Evolutionary conservation across 2,113 vertebrate genomes (phyloP), one percentile per base, ranked within the genome.

Genomic region (Elanus axillaris): DNA sequence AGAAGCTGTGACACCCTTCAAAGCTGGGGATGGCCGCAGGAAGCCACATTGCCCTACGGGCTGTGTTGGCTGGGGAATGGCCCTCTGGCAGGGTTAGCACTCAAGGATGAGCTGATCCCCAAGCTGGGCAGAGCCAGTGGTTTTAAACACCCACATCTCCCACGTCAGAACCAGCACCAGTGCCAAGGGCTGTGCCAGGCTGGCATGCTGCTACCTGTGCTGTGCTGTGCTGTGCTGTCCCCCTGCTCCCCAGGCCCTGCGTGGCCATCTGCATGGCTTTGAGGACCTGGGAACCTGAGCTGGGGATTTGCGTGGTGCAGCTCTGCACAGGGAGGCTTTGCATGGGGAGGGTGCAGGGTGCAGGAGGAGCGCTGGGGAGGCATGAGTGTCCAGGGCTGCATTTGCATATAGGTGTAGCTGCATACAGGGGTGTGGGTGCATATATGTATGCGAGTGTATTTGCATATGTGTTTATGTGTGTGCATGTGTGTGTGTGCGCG

Each of bases 321-420:
- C 23, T 62, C 40, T 4, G 4, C 60, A 14, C 6, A 1, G 34
- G 53, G 43, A 86, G 16, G 45, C 86, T 96, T 95, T 96, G 92
- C 82, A 88, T 85, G 59, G 47, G 40, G 48, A 87, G 59, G 60
- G 36, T n/a, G n/a, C 67, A 86, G 55, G 38, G 38, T 27, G 26
- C 83, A 50, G 55, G 55, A 38, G 25, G 59, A 36, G 48, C 3
- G 0, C 56, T 8, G 18, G 12, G 31, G 6, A 38, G 47, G 31
- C 0, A 0, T 1, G 3, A 80, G 36, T 40, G 29, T 29, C 36
- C 5, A 1, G 3, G 47, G 32, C 32, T 75, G 64, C 22, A 53
- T 81, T 94, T 96, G 71, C 85, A 64, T 83, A 13, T 2, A 69
- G 62, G 27, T 73, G 55, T 48, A 55, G n/a, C 4, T 26, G 20